Conservation (phyloP, 2,797 vertebrate species). For the Amblyopsis hoosieri region DNA sequence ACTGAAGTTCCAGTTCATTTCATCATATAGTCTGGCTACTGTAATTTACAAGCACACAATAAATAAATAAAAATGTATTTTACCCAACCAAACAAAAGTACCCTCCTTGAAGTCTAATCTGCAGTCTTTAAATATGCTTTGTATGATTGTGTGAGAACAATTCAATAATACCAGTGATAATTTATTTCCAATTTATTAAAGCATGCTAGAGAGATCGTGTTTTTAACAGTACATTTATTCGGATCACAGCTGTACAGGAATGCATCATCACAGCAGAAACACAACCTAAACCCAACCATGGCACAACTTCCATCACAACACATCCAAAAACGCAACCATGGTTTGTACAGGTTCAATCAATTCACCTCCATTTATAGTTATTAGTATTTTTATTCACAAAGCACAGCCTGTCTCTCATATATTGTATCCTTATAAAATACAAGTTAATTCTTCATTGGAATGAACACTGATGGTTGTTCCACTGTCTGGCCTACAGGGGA, state of each 20-base stretch:
- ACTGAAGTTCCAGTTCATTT: too few species aligned
- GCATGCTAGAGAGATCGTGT: background rate
- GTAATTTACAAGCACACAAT: too few species aligned
- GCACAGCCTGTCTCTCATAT: conserved; percentile 70
- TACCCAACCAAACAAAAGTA: too few species aligned
- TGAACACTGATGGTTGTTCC: conserved; percentile 58
- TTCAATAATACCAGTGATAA: too few species aligned
- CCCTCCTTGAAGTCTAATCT: too few species aligned
- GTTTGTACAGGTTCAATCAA: conserved; percentile 66
- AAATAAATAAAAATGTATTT: too few species aligned
- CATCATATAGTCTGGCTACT: too few species aligned
- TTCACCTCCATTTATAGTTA: conserved; percentile 55
- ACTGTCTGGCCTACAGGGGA: conserved; percentile 52
- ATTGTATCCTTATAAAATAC: conserved; percentile 74
- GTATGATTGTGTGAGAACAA: too few species aligned
- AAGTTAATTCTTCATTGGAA: conserved; percentile 68
- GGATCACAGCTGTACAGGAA: conserved; percentile 77
- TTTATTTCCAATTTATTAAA: too few species aligned
- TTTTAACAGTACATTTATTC: conserved; percentile 76
- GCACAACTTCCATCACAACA: conserved; percentile 74
- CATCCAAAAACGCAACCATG: conserved; percentile 68
- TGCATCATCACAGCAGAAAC: conserved; percentile 76
- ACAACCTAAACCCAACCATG: conserved; percentile 73
- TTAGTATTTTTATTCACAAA: conserved; percentile 64
- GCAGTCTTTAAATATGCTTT: too few species aligned